phyloP scores from a whole-genome alignment of 2,888 invertebrate species.

The Athalia rosae region DNA sequence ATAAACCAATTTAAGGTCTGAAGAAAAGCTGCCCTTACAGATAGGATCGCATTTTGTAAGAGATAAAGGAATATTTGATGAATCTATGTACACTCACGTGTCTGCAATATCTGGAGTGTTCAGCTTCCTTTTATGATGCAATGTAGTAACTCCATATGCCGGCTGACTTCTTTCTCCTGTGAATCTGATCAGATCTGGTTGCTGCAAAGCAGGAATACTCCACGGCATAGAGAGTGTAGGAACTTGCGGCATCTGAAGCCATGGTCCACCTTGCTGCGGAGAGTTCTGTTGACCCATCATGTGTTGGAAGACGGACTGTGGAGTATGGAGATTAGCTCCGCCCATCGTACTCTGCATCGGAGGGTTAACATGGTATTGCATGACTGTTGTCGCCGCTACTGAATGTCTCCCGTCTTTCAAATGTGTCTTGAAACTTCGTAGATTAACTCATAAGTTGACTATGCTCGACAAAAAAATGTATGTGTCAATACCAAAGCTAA shows the following conservation, averaged over 20 bases:
- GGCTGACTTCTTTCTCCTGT: slow-evolving; percentile 61
- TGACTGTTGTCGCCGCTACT: slow-evolving; percentile 10
- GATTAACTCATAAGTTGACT: slow-evolving; percentile 1
- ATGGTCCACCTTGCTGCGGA: slow-evolving; percentile 60
- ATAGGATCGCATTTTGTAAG: too few relatives aligned
- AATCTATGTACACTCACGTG: slow-evolving; percentile 53
- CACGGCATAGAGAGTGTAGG: slow-evolving; percentile 68
- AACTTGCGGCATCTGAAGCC: slow-evolving; percentile 64
- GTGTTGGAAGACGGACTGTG: slow-evolving; percentile 69
- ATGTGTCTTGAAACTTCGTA: neutral
- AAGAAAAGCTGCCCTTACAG: too few relatives aligned
- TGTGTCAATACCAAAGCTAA: too few relatives aligned
- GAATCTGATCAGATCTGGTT: slow-evolving; percentile 65
- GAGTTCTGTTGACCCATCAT: slow-evolving; percentile 65
- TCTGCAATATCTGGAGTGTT: slow-evolving; percentile 60
- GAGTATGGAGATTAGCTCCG: slow-evolving; percentile 66
- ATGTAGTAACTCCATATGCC: slow-evolving; percentile 46
- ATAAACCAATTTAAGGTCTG: too few relatives aligned
- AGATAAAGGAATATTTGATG: too few relatives aligned
- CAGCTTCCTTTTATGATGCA: slow-evolving; percentile 67
- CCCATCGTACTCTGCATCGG: slow-evolving; percentile 59
- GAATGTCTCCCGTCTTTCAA: slow-evolving; percentile 2
- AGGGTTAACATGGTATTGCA: slow-evolving; percentile 35
- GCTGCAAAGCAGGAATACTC: slow-evolving; percentile 63
- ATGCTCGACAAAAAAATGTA: neutral